Evolutionary conservation across 2,113 vertebrate species (phyloP).

Genomic region (Pseudopipra pipra): DNA sequence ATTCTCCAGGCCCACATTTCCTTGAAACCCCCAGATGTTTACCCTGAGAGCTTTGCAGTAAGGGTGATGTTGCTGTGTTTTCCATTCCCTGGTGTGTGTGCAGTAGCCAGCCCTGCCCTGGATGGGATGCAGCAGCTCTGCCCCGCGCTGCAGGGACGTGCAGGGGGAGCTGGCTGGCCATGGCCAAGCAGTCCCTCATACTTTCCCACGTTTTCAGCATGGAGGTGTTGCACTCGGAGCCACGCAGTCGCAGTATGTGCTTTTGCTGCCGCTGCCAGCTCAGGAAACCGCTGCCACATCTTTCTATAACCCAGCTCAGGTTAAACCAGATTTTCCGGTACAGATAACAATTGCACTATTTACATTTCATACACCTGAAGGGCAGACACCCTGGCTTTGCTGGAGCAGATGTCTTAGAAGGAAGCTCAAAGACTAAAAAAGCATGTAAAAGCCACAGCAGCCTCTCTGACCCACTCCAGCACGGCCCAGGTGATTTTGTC

Average conservation of each 20-base stretch:
- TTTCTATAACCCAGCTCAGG: background rate
- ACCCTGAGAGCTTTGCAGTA: background rate
- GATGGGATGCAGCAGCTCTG: rapidly evolving
- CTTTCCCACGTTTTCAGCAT: background rate
- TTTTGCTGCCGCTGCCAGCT: background rate
- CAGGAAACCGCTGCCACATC: background rate
- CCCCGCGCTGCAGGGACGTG: rapidly evolving
- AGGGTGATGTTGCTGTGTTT: background rate
- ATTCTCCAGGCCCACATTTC: background rate
- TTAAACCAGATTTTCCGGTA: conserved; percentile 36
- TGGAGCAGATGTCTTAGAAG: background rate
- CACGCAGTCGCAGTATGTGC: rapidly evolving
- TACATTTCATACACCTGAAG: conserved; percentile 20
- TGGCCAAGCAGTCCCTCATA: background rate
- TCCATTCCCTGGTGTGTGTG: background rate
- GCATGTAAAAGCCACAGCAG: background rate
- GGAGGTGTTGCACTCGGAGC: background rate
- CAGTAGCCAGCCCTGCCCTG: background rate
- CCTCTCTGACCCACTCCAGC: background rate
- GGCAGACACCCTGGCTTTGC: background rate
- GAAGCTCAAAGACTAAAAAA: conserved; percentile 2
- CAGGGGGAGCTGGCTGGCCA: background rate
- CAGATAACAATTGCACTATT: background rate
- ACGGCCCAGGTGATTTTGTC: background rate
- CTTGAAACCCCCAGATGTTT: background rate